phyloP scores from a whole-genome alignment of 2,113 vertebrate genomes.

The Mastomys natalensis region DNA sequence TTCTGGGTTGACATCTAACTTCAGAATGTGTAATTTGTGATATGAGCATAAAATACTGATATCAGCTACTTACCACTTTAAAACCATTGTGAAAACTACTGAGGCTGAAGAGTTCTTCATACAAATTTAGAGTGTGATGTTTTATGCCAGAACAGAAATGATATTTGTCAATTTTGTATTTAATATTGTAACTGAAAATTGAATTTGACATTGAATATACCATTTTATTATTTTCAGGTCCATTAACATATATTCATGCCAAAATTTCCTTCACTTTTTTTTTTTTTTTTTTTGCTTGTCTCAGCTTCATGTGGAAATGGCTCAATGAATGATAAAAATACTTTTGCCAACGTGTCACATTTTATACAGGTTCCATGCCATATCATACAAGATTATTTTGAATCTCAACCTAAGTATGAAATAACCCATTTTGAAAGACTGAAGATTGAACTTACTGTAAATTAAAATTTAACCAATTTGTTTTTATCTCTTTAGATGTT shows the following conservation, averaged over 20 bases:
- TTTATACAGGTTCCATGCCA: background rate
- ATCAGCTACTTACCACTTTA: background rate
- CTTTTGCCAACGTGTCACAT: background rate
- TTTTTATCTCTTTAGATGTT: background rate
- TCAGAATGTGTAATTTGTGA: conserved; percentile 4
- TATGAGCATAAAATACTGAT: background rate
- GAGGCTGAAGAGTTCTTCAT: background rate
- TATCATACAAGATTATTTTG: background rate
- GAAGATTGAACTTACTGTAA: background rate
- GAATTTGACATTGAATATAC: background rate
- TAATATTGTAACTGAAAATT: background rate
- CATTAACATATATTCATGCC: background rate
- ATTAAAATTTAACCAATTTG: background rate
- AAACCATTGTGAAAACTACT: background rate
- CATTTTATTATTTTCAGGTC: conserved; percentile 15
- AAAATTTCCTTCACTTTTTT: background rate
- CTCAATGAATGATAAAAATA: conserved; percentile 16
- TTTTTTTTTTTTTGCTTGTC: background rate
- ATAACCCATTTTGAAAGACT: conserved; percentile 30
- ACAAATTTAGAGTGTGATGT: background rate
- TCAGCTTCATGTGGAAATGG: conserved; percentile 11
- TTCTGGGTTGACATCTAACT: background rate
- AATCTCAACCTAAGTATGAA: conserved; percentile 42
- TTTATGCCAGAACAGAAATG: background rate
- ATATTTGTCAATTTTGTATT: background rate